These are phyloP conservation scores for Leptoclinus maculatus DNA, from an alignment of 2,797 vertebrate genomes.

Conservation along the genomic window DNA sequence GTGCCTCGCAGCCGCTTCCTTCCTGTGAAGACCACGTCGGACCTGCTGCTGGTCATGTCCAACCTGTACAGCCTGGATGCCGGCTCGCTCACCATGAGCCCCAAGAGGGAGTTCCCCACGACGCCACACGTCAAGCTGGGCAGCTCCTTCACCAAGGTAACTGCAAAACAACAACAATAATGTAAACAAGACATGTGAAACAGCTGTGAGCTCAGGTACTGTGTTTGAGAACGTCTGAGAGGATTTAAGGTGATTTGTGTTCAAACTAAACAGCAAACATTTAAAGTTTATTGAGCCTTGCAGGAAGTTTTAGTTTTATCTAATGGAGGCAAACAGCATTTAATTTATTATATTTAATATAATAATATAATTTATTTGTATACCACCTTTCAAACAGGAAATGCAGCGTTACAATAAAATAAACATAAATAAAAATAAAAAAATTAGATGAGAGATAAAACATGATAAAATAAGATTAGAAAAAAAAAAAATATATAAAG, in stretches of 20 bases:
- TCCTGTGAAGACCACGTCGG: constrained; percentile 98
- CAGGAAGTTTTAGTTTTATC: not conserved
- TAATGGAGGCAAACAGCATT: not conserved
- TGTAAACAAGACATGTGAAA: not conserved
- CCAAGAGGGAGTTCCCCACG: constrained; percentile 95
- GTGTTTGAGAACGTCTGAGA: not conserved
- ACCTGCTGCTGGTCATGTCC: constrained; percentile 98
- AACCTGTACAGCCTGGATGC: constrained; percentile 98
- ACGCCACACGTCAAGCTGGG: constrained; percentile 98
- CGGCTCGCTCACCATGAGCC: constrained; percentile 96
- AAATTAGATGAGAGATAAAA: no score
- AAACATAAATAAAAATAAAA: no score
- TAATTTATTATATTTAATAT: not conserved
- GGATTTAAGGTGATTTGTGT: not conserved
- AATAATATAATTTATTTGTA: not conserved
- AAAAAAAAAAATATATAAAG: no score
- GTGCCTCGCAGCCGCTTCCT: constrained; percentile 98
- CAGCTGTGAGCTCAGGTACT: not conserved
- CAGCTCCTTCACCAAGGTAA: constrained; percentile 97
- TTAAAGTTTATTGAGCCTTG: not conserved
- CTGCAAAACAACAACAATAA: no score
- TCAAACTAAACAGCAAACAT: not conserved
- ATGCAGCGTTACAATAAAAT: not conserved
- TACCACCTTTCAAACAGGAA: not conserved
- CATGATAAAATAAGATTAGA: no score